These are phyloP conservation scores for Diarsia mendica DNA, from an alignment of 2,888 invertebrate genomes.

Conservation along the genomic window DNA sequence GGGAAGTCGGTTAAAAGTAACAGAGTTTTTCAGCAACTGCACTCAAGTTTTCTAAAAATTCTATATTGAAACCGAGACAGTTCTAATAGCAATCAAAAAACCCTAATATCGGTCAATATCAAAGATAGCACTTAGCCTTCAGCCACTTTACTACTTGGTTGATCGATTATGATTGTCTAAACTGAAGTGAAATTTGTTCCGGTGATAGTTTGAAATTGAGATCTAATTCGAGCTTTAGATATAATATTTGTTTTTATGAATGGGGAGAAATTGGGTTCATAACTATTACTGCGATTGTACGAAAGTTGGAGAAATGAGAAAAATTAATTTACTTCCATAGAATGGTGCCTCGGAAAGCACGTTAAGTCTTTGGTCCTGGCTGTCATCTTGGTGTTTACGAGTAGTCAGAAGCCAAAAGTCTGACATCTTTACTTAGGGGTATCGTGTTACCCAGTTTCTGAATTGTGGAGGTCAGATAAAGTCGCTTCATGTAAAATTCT, in stretches of 20 bases:
- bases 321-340: no score
- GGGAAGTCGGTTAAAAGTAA: background rate
- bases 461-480: no score
- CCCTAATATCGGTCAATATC: conserved; percentile 3
- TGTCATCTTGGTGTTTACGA: no score
- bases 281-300: background rate
- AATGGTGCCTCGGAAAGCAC: no score
- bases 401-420: no score
- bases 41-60: background rate
- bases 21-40: background rate
- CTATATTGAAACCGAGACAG: background rate
- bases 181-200: conserved; percentile 12
- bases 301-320: background rate
- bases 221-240: background rate
- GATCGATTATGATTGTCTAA: conserved; percentile 7
- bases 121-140: background rate
- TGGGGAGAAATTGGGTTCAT: background rate
- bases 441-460: no score
- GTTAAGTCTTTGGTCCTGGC: no score
- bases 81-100: background rate
- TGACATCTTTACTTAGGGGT: no score
- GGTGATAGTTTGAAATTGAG: conserved; percentile 18
- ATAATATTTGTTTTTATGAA: conserved; percentile 14
- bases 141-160: background rate
- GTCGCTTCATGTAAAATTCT: no score